These are phyloP conservation scores for Bubo scandiacus DNA, from an alignment of 2,113 vertebrate species.

Conservation along the genomic window DNA sequence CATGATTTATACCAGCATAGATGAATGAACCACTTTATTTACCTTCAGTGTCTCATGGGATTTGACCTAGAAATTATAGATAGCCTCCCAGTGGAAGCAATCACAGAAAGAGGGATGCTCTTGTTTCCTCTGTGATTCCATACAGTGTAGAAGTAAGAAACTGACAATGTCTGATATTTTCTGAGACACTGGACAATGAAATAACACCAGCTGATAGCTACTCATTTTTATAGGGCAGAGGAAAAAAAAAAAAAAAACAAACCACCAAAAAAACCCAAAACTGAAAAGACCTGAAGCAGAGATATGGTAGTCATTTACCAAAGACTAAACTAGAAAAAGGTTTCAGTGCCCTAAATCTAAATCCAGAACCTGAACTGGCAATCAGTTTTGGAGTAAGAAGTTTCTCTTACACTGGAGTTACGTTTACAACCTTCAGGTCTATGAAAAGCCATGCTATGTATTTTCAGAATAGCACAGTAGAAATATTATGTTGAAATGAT, in stretches of 20 bases:
- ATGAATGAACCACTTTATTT: not conserved
- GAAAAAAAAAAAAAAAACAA: not conserved
- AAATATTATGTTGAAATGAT: not conserved
- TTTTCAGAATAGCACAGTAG: not conserved
- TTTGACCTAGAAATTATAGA: not conserved
- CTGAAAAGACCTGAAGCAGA: not conserved
- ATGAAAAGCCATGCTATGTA: not conserved
- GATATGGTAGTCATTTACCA: not conserved
- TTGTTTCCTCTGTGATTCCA: not conserved
- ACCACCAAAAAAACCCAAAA: not conserved
- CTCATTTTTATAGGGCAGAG: not conserved
- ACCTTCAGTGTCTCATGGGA: not conserved
- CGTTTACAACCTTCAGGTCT: not conserved
- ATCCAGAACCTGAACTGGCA: not conserved
- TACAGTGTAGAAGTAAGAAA: not conserved
- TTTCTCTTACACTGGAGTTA: not conserved
- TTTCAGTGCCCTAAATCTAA: not conserved
- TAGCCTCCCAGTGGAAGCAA: constrained; percentile 1
- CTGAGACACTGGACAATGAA: not conserved
- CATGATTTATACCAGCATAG: not conserved
- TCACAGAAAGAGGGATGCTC: not conserved
- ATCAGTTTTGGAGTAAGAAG: fast-evolving
- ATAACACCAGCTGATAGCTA: not conserved
- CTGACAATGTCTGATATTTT: not conserved
- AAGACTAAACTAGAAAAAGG: not conserved